A percentile compares a stretch with the other conserved stretches of the same genome.
phyloP scores from a whole-genome alignment of 2,113 vertebrate genomes.

The Oryzias javanicus region DNA sequence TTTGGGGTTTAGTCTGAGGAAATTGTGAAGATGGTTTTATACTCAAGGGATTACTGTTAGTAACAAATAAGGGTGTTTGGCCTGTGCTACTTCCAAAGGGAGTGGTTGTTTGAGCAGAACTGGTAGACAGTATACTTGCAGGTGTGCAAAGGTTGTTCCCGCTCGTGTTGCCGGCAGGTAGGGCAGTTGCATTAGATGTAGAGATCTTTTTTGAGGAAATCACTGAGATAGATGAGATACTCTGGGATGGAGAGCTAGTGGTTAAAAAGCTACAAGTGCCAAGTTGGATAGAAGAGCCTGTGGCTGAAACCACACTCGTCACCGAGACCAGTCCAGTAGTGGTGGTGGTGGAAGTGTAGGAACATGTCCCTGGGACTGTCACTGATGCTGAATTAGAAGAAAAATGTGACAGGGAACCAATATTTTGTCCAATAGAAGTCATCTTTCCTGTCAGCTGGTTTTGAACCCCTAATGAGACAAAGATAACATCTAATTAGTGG shows the following conservation, averaged over 20 bases:
- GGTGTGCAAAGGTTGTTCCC: constrained; percentile 29
- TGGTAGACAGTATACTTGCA: constrained; percentile 11
- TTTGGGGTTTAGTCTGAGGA: constrained; percentile 27
- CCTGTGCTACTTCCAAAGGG: constrained; percentile 30
- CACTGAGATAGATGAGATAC: constrained; percentile 25
- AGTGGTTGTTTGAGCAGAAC: constrained; percentile 33
- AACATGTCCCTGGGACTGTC: constrained; percentile 39
- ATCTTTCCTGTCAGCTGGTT: constrained; percentile 56
- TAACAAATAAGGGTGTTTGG: constrained; percentile 36
- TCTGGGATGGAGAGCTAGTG: constrained; percentile 27
- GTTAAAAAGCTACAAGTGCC: constrained; percentile 15
- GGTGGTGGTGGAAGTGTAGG: constrained; percentile 49
- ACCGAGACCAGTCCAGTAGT: constrained; percentile 20
- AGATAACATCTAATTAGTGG: constrained; percentile 1
- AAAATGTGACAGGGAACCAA: constrained; percentile 51
- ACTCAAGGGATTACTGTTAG: constrained; percentile 22
- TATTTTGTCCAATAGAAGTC: constrained; percentile 45
- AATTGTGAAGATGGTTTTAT: constrained; percentile 9
- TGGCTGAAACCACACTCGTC: constrained; percentile 33
- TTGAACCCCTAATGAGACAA: constrained; percentile 48
- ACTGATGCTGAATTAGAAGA: constrained; percentile 38
- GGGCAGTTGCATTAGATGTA: constrained; percentile 10
- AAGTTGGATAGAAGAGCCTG: constrained; percentile 32
- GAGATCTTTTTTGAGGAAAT: constrained; percentile 32
- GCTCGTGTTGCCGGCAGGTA: constrained; percentile 19